Base-by-base conservation (phyloP, 2,113 vertebrate genomes). In the Carollia perspicillata region DNA sequence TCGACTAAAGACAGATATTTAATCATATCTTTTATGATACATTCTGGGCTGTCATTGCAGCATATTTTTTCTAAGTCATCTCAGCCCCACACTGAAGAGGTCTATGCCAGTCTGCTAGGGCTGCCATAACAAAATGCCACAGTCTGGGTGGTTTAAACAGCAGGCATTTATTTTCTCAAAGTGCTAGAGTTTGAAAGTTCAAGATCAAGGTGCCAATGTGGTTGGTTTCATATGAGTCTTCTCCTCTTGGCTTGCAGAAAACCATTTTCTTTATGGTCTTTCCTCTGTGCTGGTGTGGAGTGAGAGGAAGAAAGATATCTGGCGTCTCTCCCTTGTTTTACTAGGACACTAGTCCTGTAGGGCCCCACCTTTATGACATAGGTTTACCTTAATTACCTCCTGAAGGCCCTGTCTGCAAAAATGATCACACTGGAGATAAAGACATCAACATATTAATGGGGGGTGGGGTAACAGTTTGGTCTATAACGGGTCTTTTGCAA, bases 321-420 rank as follows among this genome's bases (percentile, higher is more conserved):
- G 13, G 2, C 30, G 5, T 8, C 22, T 42, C 28, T 33, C 17
- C 28, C 66, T 68, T 58, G n/a, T 44, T 0, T 69, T 49, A 58
- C 28, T 47, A 71, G 16, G 30, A 69, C 37, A 65, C 22, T 2
- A 26, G 3, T 30, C 8, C 35, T 47, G 49, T 20, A 22, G 2
- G 0, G 2, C 7, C 9, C 13, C 3, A 40, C 16, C 3, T 3
- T 49, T 91, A 47, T 44, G 4, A 69, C 2, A 1, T 44, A 2
- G 51, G 47, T 23, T 71, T 75, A 58, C 23, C 18, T 85, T 49
- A 28, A 75, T 69, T n/a, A 35, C 8, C 13, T 10, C 22, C 22
- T 30, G 8, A 78, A 37, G 6, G 3, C 5, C 20, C 6, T 17
- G 0, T 68, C 8, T 63, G 9, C 10, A 2, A 71, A 42, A 44